Evolutionary conservation across 2,888 invertebrate species (phyloP).

Genomic region (Entomobrya multifasciata): DNA sequence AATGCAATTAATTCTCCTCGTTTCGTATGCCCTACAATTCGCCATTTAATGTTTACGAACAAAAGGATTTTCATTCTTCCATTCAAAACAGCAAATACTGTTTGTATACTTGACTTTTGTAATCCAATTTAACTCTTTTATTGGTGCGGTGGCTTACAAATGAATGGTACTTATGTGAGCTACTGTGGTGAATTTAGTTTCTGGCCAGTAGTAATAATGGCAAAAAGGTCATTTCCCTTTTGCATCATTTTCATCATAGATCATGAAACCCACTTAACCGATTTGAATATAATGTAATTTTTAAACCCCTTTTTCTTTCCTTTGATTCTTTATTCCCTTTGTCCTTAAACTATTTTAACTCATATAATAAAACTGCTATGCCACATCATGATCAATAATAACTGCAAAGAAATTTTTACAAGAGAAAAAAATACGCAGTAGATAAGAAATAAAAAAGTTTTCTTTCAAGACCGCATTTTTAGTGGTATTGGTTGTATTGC

Average conservation of each 20-base stretch:
- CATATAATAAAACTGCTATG: too few species aligned
- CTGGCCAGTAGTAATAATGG: neutral
- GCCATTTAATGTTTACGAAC: neutral
- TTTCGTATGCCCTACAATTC: neutral
- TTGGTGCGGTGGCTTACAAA: neutral
- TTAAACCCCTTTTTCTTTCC: too few species aligned
- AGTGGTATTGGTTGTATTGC: too few species aligned
- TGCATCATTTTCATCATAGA: neutral
- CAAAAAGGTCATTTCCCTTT: conserved; percentile 35
- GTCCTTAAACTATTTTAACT: too few species aligned
- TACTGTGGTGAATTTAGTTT: too few species aligned
- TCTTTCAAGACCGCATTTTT: too few species aligned
- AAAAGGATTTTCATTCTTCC: neutral
- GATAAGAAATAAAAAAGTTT: too few species aligned
- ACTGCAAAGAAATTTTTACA: too few species aligned
- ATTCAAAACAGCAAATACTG: too few species aligned
- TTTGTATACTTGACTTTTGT: too few species aligned
- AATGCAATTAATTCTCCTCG: neutral
- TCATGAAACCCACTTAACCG: conserved; percentile 11
- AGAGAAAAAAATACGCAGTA: too few species aligned
- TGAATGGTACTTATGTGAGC: neutral
- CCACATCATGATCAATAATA: too few species aligned
- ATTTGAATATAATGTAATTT: conserved; percentile 41
- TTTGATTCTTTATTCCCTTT: conserved; percentile 13
- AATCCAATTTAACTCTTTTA: neutral